These are phyloP conservation scores for Bellardia pandia DNA, from an alignment of 2,888 invertebrate species.

Conservation along the genomic window DNA sequence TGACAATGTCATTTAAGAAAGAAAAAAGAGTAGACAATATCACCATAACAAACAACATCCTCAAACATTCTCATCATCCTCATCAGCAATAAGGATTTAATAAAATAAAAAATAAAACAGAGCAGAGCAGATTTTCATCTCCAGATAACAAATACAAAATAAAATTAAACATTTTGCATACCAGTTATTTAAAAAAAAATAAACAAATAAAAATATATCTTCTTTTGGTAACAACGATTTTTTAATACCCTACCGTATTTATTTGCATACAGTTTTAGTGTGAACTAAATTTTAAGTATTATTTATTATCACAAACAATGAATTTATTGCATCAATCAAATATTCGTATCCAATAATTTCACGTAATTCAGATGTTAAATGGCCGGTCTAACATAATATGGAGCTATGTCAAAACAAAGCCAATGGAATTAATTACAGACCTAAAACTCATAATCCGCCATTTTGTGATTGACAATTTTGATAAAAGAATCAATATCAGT, in stretches of 20 bases:
- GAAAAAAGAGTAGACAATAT: slow-evolving; percentile 44
- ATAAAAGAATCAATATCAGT: too few species aligned
- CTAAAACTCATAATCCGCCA: too few species aligned
- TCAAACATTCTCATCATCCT: slow-evolving; percentile 59
- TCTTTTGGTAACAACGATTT: neutral
- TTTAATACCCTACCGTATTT: neutral
- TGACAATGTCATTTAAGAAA: slow-evolving; percentile 61
- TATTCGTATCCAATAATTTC: too few species aligned
- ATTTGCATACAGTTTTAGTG: neutral
- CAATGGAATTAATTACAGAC: too few species aligned
- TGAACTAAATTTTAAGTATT: too few species aligned
- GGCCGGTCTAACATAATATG: too few species aligned
- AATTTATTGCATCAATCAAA: too few species aligned
- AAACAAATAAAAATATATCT: neutral
- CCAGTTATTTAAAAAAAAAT: slow-evolving; percentile 41
- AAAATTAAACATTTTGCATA: slow-evolving; percentile 68
- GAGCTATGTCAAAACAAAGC: too few species aligned
- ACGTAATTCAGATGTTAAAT: too few species aligned
- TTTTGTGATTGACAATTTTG: too few species aligned
- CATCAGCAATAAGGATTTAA: slow-evolving; percentile 62
- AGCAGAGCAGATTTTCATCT: slow-evolving; percentile 68
- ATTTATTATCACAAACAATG: too few species aligned
- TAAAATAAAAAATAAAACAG: slow-evolving; percentile 52
- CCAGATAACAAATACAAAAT: slow-evolving; percentile 70
- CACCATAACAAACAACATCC: slow-evolving; percentile 65